Conservation (phyloP, 1,140 invertebrate genomes). For the Hypsibius dujardini region DNA sequence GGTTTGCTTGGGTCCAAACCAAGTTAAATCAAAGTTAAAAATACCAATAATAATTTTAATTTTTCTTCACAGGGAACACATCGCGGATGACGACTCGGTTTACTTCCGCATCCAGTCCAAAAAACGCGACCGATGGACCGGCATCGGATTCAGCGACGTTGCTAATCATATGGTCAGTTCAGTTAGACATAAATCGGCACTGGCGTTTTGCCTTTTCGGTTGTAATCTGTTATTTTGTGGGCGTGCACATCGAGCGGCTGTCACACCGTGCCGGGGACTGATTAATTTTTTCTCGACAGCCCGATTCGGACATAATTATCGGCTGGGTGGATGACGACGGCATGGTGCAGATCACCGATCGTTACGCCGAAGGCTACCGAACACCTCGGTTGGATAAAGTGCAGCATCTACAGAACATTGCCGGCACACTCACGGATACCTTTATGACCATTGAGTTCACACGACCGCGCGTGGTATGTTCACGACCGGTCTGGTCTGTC, state of each 20-base stretch:
- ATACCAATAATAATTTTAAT: too few relatives aligned
- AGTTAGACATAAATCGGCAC: too few relatives aligned
- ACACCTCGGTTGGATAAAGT: neutral
- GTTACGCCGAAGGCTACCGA: conserved; percentile 21
- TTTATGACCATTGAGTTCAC: conserved; percentile 27
- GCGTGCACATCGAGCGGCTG: neutral
- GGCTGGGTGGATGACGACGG: conserved; percentile 26
- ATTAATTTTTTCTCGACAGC: neutral
- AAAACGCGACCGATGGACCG: conserved; percentile 30
- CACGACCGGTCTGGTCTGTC: too few relatives aligned
- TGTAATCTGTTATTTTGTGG: neutral
- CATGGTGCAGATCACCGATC: conserved; percentile 23
- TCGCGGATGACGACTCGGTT: neutral
- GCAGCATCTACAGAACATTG: conserved; percentile 12
- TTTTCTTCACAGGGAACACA: neutral
- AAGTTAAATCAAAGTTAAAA: conserved; percentile 8
- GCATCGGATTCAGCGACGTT: conserved; percentile 30
- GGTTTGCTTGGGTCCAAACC: conserved; percentile 20
- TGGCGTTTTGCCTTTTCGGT: too few relatives aligned
- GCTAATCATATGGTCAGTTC: conserved; percentile 22
- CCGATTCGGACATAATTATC: conserved; percentile 24
- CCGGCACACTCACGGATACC: neutral
- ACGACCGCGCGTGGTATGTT: conserved; percentile 21
- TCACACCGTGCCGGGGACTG: neutral
- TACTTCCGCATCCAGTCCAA: conserved; percentile 25